Base-by-base conservation (phyloP, 1,140 invertebrate species). In the Megathymus violae region DNA sequence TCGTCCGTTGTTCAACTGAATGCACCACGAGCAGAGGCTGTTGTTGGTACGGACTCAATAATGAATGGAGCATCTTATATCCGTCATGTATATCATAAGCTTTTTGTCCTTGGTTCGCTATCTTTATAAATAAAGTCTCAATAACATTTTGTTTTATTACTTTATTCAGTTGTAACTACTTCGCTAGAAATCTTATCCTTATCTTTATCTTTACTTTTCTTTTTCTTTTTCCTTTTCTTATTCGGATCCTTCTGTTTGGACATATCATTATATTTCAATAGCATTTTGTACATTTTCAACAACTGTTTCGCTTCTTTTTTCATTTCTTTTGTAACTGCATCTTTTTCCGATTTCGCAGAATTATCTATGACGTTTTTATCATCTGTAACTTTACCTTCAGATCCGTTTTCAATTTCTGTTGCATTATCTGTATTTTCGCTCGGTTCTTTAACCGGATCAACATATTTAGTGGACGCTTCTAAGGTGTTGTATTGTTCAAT, bases 271-370 rank as follows among this genome's bases (percentile, higher is more conserved):
- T 91, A 89, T 73, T 92, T 92, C 5, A 91, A 41, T 11, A 92
- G 67, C 56, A 80, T 89, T 63, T 90, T 91, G 36, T 91, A 92
- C 91, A 92, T 92, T 77, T 88, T 91, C 36, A 91, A 56, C 1
- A 92, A 56, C 48, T 88, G 78, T 56, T 91, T 91, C 0, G 91
- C 91, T 43, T 92, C 90, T 68, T 85, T 91, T 34, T 82, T 82
- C 85, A 92, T 89, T 71, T 88, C 85, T 47, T 73, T 80, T 0
- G 77, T 78, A 0, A 85, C 71, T 44, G 43, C 14, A 4, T 46
- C 43, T 38, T 47, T 59, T 44, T 46, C 27, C n/a, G n/a, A n/a
- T 31, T 31, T 44, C 17, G 40, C 1, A 17, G 0, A 36, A 1
- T 62, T 36, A 15, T 47, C 38, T 47, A 13, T 63, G 10, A 10